Base-by-base conservation (phyloP, 2,797 vertebrate genomes). In the Tragopan temminckii region DNA sequence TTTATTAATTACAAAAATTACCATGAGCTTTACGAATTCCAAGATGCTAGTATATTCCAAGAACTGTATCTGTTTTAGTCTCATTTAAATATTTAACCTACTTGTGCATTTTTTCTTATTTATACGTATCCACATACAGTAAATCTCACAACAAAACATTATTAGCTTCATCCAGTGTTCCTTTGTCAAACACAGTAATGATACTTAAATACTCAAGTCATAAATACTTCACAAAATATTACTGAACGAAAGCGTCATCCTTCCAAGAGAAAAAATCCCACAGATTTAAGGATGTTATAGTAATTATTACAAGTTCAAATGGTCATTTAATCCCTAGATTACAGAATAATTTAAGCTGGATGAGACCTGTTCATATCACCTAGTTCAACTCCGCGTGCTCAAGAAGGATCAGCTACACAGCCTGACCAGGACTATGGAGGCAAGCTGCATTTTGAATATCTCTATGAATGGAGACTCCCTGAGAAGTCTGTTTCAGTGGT, bases 231-330 rank as follows among this genome's bases (percentile, higher is more conserved):
- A 64, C 46, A 82, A 81, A 81, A 68, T 23, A 62, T 11, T 50
- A 38, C 15, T 48, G 17, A 29, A 69, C 0, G 0, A 68, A 23
- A 68, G 55, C 25, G 79, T 1, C 31, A 46, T 19, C 19, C 19
- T 81, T 75, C 13, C 42, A 79, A 69, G 31, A 85, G 23, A 64
- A 81, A 71, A 50, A 75, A 71, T 82, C 50, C 23, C n/a, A 62
- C 0, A 63, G 20, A 29, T 23, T 61, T 62, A 76, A 42, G 13
- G 17, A 35, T 25, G 29, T 16, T 70, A 27, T 42, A 59, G 6
- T 42, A 87, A 36, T 35, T 38, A 52, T 17, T 43, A 23, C 10
- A 87, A 45, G 16, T 52, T 79, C 53, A 87, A 40, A 36, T 8
- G 25, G 57, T 16, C 11, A 52, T 63, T 80, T 82, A 63, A 90